Percentiles rank a stretch among this genome's conserved stretches.
phyloP scores from a whole-genome alignment of 2,797 vertebrate species.

The Gymnothorax reevesii region DNA sequence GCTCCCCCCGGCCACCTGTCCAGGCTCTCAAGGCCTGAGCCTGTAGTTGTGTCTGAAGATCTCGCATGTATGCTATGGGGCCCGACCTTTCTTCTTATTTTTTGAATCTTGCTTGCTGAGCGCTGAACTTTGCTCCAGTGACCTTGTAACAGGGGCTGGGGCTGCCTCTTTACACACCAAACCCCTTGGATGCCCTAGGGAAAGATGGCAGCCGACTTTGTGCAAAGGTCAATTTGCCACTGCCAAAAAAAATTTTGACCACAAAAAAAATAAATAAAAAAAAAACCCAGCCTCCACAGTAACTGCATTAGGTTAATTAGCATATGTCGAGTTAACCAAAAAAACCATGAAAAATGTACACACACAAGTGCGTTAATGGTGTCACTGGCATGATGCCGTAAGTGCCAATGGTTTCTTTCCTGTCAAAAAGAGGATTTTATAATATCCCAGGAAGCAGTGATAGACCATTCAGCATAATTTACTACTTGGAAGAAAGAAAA shows the following conservation, averaged over 20 bases:
- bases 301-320: not conserved
- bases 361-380: not conserved
- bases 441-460: not conserved
- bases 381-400: not conserved
- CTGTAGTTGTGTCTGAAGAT: constrained; percentile 17
- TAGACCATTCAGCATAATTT: not conserved
- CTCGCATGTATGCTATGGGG: not conserved
- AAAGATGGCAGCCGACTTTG: not conserved
- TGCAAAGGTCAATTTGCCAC: not conserved
- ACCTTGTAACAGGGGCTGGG: not conserved
- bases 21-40: constrained; percentile 14
- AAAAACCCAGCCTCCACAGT: not conserved
- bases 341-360: not conserved
- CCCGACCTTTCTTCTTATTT: constrained; percentile 7
- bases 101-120: not conserved
- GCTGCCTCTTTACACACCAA: not conserved
- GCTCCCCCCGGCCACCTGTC: not conserved
- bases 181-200: not conserved
- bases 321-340: not conserved
- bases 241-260: not conserved
- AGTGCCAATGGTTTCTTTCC: not conserved
- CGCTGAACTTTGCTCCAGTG: constrained; percentile 2
- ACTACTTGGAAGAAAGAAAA: not conserved
- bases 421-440: not conserved
- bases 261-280: not conserved